phyloP scores from a whole-genome alignment of 2,113 vertebrate genomes.

The Sinosuthora webbiana region DNA sequence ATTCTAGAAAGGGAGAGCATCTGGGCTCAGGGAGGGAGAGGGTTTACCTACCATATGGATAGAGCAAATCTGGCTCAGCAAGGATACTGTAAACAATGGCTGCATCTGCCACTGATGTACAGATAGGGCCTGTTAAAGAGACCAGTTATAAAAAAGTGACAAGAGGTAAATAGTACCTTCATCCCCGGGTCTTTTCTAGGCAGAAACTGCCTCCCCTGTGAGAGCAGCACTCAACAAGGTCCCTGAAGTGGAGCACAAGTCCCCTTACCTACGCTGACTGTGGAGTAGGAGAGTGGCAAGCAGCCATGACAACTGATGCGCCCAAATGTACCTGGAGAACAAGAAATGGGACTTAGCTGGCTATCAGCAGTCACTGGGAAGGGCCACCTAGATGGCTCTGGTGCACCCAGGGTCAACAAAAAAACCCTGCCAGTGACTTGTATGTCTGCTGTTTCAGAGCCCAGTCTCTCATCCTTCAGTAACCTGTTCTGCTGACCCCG shows the following conservation, averaged over 20 bases:
- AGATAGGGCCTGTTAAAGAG: conserved; percentile 59
- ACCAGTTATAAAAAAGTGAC: background rate
- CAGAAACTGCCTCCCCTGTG: background rate
- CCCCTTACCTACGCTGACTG: conserved; percentile 55
- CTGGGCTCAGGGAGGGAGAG: background rate
- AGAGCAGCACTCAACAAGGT: background rate
- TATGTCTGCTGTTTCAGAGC: background rate
- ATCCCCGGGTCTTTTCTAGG: background rate
- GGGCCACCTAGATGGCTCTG: background rate
- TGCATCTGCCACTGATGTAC: conserved; percentile 63
- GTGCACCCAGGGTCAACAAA: background rate
- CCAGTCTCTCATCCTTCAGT: background rate
- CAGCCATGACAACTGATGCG: conserved; percentile 56
- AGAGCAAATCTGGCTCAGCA: conserved; percentile 52
- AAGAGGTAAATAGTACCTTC: background rate
- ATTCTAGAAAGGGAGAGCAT: background rate
- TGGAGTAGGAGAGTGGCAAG: conserved; percentile 62
- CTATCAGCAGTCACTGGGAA: background rate
- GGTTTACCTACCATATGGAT: conserved; percentile 55
- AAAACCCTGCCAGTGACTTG: background rate
- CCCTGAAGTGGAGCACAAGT: background rate
- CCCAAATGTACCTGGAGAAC: conserved; percentile 60
- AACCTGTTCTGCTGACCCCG: background rate
- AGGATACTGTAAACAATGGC: conserved; percentile 64
- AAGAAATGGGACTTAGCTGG: background rate